Base-by-base conservation (phyloP, 2,113 vertebrate genomes). In the Procavia capensis region DNA sequence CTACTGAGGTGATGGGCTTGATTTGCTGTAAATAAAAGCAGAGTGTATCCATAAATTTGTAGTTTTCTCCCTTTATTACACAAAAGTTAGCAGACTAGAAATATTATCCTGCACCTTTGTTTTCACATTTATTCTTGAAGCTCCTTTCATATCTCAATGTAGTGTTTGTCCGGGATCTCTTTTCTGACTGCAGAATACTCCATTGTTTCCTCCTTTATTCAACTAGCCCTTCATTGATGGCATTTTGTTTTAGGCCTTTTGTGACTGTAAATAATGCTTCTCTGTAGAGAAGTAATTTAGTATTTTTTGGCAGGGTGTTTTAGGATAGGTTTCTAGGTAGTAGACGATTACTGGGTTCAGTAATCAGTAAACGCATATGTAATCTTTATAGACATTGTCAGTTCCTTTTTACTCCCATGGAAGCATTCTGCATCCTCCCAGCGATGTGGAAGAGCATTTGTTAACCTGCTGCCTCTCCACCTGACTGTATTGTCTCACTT, bases 221-320 rank as follows among this genome's bases (percentile, higher is more conserved):
- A 57, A 6, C 24, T 31, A 54, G 16, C 57, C 3, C 22, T 8
- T 5, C 54, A 4, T 39, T 72, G 36, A 31, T 76, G 29, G 63
- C 41, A 54, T 79, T 79, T 57, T 87, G 27, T 59, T 88, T 91
- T 27, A 47, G 27, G 31, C 83, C 9, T 88, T 94, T 95, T 84
- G 7, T 7, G 29, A 8, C 88, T 85, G 31, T 86, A 83, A 89
- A 41, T 88, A 74, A 74, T 86, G 9, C 80, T 89, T 6, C 25
- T 80, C 41, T 70, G 7, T 75, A 88, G 75, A 24, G 79, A 83
- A 79, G 63, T 80, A 63, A 31, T 82, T 85, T 45, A 41, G 43
- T 80, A 6, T 81, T 95, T 70, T 93, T 93, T 78, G 64, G 31
- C 76, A 47, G 50, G 34, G 2, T 54, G 25, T 85, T 90, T 90